Base-by-base conservation (phyloP, 2,888 invertebrate species). In the Phytoseiulus persimilis region DNA sequence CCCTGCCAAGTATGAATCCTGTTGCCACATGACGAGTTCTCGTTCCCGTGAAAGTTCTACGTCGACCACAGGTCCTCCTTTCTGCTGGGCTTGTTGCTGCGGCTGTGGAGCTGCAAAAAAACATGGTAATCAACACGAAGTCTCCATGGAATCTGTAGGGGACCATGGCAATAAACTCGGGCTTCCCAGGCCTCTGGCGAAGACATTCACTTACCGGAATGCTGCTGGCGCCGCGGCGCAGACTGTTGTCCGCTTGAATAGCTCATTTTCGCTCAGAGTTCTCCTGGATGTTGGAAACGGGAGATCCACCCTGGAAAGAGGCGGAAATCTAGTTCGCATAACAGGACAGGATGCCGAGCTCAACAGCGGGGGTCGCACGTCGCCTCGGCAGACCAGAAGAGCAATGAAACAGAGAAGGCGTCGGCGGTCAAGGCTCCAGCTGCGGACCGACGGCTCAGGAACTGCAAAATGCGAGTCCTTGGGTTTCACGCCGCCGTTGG, bases 1-100 rank as follows among this genome's bases (percentile, higher is more conserved):
- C 28, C 33, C 33, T 39, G 95, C 96, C 91, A 93, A 92, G 93
- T 98, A 98, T 18, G 96, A 96, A 93, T 96, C 96, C 93, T 98
- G 97, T 93, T 97, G 97, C 98, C 98, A 98, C 95, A 97, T 95
- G 91, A 97, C 94, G 0, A 97, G 97, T 91, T 93, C 93, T 93
- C 97, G 92, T 90, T 92, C 87, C 0, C 87, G 87, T 6, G 87
- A 9, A 28, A 87, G 39, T 11, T 87, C 87, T 9, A n/a, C 28
- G 11, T 83, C 83, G 18, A 31, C 87, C 6, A 18, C 89, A 65
- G 90, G 31, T 6, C 87, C 87, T 2, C 14, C 65, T 65, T 65
- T 65, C 65, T 14, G 65, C 14, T 65, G 6, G 46, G 46, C 14
- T 14, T 46, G 65, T 23, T 65, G 65, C 65, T 65, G 65, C 65